Base-by-base conservation (phyloP, 2,888 invertebrate species). In the Agriopis marginaria region DNA sequence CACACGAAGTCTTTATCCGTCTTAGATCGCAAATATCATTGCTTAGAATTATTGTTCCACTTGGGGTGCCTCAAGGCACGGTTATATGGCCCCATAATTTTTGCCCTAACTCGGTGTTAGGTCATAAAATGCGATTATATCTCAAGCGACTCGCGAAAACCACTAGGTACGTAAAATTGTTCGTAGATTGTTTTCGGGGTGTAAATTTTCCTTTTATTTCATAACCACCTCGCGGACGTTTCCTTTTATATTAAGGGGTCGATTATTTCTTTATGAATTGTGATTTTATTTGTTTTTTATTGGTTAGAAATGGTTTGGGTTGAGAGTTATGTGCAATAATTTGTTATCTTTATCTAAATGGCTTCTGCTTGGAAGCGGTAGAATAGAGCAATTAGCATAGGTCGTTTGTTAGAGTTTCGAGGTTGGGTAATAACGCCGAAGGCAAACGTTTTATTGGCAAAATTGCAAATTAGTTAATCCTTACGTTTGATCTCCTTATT, bases 91-190 rank as follows among this genome's bases (percentile, higher is more conserved):
- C 82, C 89, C 92, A 93, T 93, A 92, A 94, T 92, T 94, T 93
- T 92, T 91, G 90, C 88, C 86, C 87, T 90, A 91, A 92, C 92
- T 92, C 91, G 87, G 93, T 92, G 93, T 89, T 90, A 93, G 90
- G 89, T 89, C 90, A 92, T 94, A 94, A 94, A 93, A 87, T 83
- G 88, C 84, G 94, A 93, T 94, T 87, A 90, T 92, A 93, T 94
- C 93, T 90, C 76, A 81, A 90, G 88, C 84, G 87, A 89, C 89
- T 90, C 84, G 91, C 86, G 90, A 91, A 92, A 91, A 86, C 88
- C 85, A 82, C 83, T 87, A 85, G 86, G 85, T 87, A 84, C 83
- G 86, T 88, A 87, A 92, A 91, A 89, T 87, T 87, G 85, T 81
- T 78, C 74, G 83, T 92, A 89, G 90, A 93, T 91, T 93, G 86